A percentile compares a stretch with the other conserved stretches of the same genome.
Evolutionary conservation across 1,140 invertebrate species (phyloP).

Genomic region (Choristoneura fumiferana): DNA sequence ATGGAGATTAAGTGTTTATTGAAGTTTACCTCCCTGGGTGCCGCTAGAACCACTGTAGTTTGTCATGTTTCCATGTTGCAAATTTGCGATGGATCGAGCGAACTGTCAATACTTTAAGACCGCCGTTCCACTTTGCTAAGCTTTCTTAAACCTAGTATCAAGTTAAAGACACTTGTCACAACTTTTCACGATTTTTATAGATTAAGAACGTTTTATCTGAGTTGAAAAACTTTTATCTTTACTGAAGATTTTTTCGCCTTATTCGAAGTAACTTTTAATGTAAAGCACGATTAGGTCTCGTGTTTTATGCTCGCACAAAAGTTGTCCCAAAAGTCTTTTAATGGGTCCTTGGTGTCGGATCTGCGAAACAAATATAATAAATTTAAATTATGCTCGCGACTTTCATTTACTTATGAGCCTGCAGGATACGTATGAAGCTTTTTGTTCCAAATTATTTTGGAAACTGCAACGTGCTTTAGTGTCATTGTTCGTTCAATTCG

Average conservation of each 20-base stretch:
- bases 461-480: too few species aligned
- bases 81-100: background rate
- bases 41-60: constrained; percentile 13
- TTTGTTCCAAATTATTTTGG: too few species aligned
- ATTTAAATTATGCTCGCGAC: constrained; percentile 15
- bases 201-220: constrained; percentile 2
- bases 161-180: too few species aligned
- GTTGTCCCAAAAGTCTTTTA: constrained; percentile 10
- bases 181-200: constrained; percentile 1
- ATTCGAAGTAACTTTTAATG: background rate
- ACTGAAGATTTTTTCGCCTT: constrained; percentile 7
- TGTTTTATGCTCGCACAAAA: constrained; percentile 4
- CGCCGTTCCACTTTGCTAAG: too few species aligned
- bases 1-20: constrained; percentile 47
- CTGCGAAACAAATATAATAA: constrained; percentile 6
- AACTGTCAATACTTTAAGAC: background rate
- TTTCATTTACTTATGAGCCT: constrained; percentile 3
- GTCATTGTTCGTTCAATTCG: too few species aligned
- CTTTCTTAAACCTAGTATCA: too few species aligned
- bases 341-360: background rate
- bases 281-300: background rate
- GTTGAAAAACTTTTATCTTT: constrained; percentile 1
- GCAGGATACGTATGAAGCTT: background rate
- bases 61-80: constrained; percentile 12
- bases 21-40: constrained; percentile 29